Base-by-base conservation (phyloP, 2,113 vertebrate genomes). In the Sebastes schlegelii region DNA sequence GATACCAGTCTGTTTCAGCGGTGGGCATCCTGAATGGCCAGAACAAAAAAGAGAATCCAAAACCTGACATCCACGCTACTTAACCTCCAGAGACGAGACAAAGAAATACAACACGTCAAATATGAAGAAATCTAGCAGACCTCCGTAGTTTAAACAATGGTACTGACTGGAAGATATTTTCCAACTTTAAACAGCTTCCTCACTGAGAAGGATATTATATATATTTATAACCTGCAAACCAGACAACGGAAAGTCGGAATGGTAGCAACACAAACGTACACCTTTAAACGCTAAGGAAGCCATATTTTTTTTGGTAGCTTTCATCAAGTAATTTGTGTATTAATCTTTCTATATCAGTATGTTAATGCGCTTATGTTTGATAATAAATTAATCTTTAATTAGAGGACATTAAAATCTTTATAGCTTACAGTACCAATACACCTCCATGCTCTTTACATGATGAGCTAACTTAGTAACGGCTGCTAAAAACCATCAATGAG, bases 111-210 rank as follows among this genome's bases (percentile, higher is more conserved):
- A 86, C 87, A 96, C 79, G 49, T 95, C 95, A 54, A 85, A 89
- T 75, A 88, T 76, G 68, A 91, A 85, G 76, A 80, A 86, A 74
- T 79, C 69, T 93, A 92, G 95, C 86, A 83, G 95, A 85, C 80
- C 94, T 95, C 93, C 84, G 92, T 92, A 95, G 97, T 97, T 98
- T 94, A 98, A 98, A 97, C 97, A 98, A 97, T 96, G 97, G 96
- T 96, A 95, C 95, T 95, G 93, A 96, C 95, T 96, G 93, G 95
- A 77, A 87, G 66, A 71, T 48, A 49, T 13, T 78, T 57, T 83
- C 74, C 34, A 84, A 92, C 89, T 86, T 8, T 94, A 89, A 90
- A 86, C 60, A 46, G 43, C 71, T 74, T 74, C 64, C 57, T 49
- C 45, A 43, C 61, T 3, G 42, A 80, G 65, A 63, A 74, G 43